Evolutionary conservation across 2,888 invertebrate genomes (phyloP).

Genomic region (Harpagoxenus sublaevis): DNA sequence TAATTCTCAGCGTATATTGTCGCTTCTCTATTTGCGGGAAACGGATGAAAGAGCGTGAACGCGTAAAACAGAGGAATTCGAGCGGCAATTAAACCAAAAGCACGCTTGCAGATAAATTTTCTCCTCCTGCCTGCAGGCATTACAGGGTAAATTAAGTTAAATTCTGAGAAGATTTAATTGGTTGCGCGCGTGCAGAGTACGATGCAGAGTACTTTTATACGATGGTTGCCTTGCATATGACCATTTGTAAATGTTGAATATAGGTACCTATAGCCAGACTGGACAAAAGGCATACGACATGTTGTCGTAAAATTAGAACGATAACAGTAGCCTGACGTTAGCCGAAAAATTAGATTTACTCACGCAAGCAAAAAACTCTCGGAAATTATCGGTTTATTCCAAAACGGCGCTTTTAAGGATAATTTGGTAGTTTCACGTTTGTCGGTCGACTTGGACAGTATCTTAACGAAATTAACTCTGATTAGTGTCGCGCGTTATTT

Average conservation of each 20-base stretch:
- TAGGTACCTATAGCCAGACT: slow-evolving; percentile 22
- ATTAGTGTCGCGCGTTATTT: background rate
- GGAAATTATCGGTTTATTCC: slow-evolving; percentile 35
- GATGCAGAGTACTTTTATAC: slow-evolving; percentile 55
- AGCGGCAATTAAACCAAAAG: slow-evolving; percentile 68
- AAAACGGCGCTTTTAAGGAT: background rate
- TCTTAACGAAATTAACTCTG: slow-evolving; percentile 17
- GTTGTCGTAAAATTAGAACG: slow-evolving; percentile 44
- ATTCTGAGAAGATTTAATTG: slow-evolving; percentile 72
- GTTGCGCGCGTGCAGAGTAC: slow-evolving; percentile 49
- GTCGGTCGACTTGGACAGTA: background rate
- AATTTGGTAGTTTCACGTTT: slow-evolving; percentile 19
- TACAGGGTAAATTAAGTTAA: slow-evolving; percentile 75
- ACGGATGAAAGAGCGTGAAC: slow-evolving; percentile 36
- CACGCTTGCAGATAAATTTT: slow-evolving; percentile 69
- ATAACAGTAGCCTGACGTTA: slow-evolving; percentile 54
- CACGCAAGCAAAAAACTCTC: slow-evolving; percentile 31
- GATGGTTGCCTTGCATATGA: slow-evolving; percentile 19
- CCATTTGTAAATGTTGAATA: slow-evolving; percentile 42
- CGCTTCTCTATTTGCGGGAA: slow-evolving; percentile 16
- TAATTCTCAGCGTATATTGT: slow-evolving; percentile 26
- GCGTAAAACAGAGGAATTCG: slow-evolving; percentile 63
- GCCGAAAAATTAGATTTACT: slow-evolving; percentile 35
- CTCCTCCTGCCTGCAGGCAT: slow-evolving; percentile 54
- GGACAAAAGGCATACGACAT: slow-evolving; percentile 3